These are phyloP conservation scores for Xylota segnis DNA, from an alignment of 2,888 invertebrate species.

Conservation along the genomic window DNA sequence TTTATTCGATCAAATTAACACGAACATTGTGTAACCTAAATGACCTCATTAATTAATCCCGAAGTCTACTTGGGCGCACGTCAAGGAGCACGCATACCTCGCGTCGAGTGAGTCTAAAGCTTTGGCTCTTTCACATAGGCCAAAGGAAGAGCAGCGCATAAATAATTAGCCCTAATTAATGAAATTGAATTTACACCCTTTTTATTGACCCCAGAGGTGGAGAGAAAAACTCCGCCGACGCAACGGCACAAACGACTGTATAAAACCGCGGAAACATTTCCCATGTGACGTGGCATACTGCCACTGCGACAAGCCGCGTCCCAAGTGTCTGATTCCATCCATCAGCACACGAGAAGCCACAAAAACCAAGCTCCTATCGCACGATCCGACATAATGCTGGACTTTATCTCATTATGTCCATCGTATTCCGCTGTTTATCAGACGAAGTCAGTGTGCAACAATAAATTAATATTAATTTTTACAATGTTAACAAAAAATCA, in stretches of 20 bases:
- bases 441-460: conserved; percentile 58
- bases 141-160: conserved; percentile 37
- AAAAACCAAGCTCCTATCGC: conserved; percentile 52
- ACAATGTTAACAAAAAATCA: conserved; percentile 17
- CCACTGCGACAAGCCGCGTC: conserved; percentile 60
- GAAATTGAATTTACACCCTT: conserved; percentile 70
- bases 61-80: conserved; percentile 35
- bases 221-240: conserved; percentile 33
- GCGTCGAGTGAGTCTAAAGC: not conserved
- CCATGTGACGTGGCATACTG: conserved; percentile 64
- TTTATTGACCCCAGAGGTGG: conserved; percentile 62
- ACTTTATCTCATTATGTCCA: conserved; percentile 64
- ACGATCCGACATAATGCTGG: conserved; percentile 59
- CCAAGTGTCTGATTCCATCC: conserved; percentile 61
- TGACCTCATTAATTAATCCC: conserved; percentile 83
- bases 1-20: conserved; percentile 85
- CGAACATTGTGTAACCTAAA: conserved; percentile 84
- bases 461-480: conserved; percentile 66
- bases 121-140: not conserved
- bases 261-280: conserved; percentile 59
- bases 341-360: conserved; percentile 27
- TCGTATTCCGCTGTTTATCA: conserved; percentile 58
- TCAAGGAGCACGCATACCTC: conserved; percentile 34
- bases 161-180: conserved; percentile 70
- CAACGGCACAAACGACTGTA: conserved; percentile 24